Percentiles rank a stretch among this genome's conserved stretches.
Evolutionary conservation across 92 coral and sea anemone genomes (phyloP).

Genomic region (Epizoanthus stellaris): DNA sequence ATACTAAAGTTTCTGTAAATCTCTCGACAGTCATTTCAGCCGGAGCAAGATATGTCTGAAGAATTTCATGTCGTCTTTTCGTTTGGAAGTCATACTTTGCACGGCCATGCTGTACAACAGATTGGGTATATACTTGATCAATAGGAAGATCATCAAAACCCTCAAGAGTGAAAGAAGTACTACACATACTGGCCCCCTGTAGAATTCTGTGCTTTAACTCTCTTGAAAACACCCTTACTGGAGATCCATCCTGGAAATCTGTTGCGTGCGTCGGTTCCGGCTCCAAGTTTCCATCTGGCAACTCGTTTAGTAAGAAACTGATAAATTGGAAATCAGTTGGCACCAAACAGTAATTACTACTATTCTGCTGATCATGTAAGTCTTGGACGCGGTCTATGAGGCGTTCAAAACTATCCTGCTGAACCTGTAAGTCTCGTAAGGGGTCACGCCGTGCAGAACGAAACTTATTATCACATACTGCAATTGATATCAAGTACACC

Average conservation of each 20-base stretch:
- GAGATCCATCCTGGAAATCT: neutral
- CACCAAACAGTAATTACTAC: neutral
- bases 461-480: neutral
- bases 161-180: neutral
- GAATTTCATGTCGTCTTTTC: slow-evolving; percentile 14
- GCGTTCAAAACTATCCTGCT: no score
- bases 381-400: no score
- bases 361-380: neutral
- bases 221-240: neutral
- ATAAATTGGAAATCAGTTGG: slow-evolving; percentile 13
- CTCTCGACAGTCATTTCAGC: slow-evolving; percentile 3
- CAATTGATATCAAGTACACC: neutral
- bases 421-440: neutral
- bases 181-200: neutral
- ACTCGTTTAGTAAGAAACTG: slow-evolving; percentile 11
- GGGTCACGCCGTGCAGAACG: neutral
- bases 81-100: neutral
- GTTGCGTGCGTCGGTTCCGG: neutral
- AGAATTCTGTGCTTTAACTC: neutral
- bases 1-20: neutral
- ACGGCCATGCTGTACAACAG: neutral
- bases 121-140: slow-evolving; percentile 14
- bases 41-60: neutral
- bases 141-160: slow-evolving; percentile 26
- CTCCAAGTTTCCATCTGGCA: neutral